A percentile compares a stretch with the other conserved stretches of the same genome.
Evolutionary conservation across 2,113 vertebrate genomes (phyloP).

Genomic region (Hippocampus comes): DNA sequence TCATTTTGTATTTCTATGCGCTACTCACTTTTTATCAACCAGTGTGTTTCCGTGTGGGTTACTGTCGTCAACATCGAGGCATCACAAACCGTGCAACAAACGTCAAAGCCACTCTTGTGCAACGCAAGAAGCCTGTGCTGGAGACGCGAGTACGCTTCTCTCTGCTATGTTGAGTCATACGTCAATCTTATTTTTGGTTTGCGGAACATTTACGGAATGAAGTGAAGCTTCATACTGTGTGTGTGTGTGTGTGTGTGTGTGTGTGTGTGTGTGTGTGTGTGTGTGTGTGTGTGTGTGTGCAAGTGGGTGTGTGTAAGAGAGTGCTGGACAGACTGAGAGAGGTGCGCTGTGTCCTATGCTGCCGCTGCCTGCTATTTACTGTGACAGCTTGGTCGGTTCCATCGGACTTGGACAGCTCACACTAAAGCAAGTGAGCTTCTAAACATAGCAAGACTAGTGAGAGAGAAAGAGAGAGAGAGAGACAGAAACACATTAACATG

Average conservation of each 20-base stretch:
- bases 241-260: too few species aligned
- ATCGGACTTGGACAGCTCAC: slow-evolving; percentile 59
- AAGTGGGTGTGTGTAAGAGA: slow-evolving; percentile 15
- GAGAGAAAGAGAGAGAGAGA: slow-evolving; percentile 14
- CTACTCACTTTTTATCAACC: neutral
- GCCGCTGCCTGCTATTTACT: slow-evolving; percentile 67
- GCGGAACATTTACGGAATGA: neutral
- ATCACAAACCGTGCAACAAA: slow-evolving; percentile 26
- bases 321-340: slow-evolving; percentile 2
- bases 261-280: too few species aligned
- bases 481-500: slow-evolving; percentile 13
- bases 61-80: slow-evolving; percentile 40
- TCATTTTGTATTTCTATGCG: slow-evolving; percentile 10
- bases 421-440: slow-evolving; percentile 42
- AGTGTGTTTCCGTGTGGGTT: neutral
- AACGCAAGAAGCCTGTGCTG: slow-evolving; percentile 54
- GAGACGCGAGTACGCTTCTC: slow-evolving; percentile 54
- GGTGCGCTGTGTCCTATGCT: slow-evolving; percentile 47
- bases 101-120: slow-evolving; percentile 33
- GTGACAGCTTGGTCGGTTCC: slow-evolving; percentile 47
- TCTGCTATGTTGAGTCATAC: slow-evolving; percentile 56
- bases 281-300: neutral
- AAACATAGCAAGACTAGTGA: slow-evolving; percentile 34
- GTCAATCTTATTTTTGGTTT: slow-evolving; percentile 52
- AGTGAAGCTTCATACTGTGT: neutral